Percentiles rank a stretch among this genome's conserved stretches.
Evolutionary conservation across 2,888 invertebrate species (phyloP).

Genomic region (Actias luna): DNA sequence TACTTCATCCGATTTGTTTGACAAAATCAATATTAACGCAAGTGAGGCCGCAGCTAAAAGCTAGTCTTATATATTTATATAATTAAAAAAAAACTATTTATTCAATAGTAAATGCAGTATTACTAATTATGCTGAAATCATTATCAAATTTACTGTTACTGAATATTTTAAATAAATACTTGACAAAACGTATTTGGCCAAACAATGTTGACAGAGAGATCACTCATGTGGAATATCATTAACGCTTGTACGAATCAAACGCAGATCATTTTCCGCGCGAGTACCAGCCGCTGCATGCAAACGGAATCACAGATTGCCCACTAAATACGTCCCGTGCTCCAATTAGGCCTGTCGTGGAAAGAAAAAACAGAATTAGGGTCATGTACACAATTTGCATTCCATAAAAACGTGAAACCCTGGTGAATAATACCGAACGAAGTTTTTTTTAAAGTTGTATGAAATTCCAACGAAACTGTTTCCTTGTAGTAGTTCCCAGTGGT

Average conservation of each 20-base stretch:
- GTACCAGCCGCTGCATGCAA: constrained; percentile 46
- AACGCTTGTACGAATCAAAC: constrained; percentile 44
- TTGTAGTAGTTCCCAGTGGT: constrained; percentile 35
- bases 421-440: constrained; percentile 41
- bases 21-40: no score
- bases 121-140: not conserved
- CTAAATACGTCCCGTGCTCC: constrained; percentile 43
- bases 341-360: constrained; percentile 47
- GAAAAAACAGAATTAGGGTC: constrained; percentile 39
- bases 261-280: constrained; percentile 48
- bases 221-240: constrained; percentile 42
- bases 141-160: not conserved
- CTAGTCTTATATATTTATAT: not conserved
- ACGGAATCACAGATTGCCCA: constrained; percentile 50
- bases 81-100: not conserved
- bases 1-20: no score
- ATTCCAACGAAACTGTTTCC: constrained; percentile 47
- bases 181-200: constrained; percentile 22
- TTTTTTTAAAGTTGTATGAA: constrained; percentile 54
- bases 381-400: constrained; percentile 42
- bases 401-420: constrained; percentile 45
- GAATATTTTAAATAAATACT: constrained; percentile 18
- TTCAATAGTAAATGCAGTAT: not conserved
- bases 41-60: no score
- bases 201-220: constrained; percentile 24